A percentile compares a stretch with the other conserved stretches of the same genome.
Conservation (phyloP, 2,888 invertebrate species). For the Pardosa pseudoannulata region DNA sequence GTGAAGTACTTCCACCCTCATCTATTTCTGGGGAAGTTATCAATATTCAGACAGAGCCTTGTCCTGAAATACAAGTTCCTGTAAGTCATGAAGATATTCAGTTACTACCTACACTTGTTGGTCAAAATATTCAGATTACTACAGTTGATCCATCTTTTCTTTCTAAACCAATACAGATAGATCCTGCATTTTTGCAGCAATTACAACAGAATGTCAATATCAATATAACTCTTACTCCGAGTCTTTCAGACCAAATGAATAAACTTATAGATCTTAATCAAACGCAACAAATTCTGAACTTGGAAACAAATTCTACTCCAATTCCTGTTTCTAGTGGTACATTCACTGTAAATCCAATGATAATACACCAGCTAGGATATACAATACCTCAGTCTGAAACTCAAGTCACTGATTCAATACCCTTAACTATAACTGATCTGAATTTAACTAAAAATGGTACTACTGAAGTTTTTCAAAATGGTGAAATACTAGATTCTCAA, state of each 20-base stretch:
- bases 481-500: constrained; percentile 45
- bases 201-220: constrained; percentile 78
- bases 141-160: constrained; percentile 78
- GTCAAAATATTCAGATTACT: constrained; percentile 78
- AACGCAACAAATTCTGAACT: constrained; percentile 36
- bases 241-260: constrained; percentile 38
- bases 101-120: constrained; percentile 76
- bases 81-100: constrained; percentile 76
- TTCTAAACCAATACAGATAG: constrained; percentile 79
- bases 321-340: constrained; percentile 18
- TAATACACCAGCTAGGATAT: constrained; percentile 62
- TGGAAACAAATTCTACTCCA: constrained; percentile 26
- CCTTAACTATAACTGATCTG: constrained; percentile 42
- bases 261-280: constrained; percentile 31
- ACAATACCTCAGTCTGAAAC: constrained; percentile 44
- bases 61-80: constrained; percentile 57
- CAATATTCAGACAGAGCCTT: constrained; percentile 24
- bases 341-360: constrained; percentile 63
- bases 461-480: constrained; percentile 28
- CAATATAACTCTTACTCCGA: constrained; percentile 77
- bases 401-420: constrained; percentile 40
- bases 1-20: constrained; percentile 36
- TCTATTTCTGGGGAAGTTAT: constrained; percentile 74
- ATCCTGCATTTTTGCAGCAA: constrained; percentile 79
- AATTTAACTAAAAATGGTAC: constrained; percentile 25